Conservation (phyloP, 53 echinoderm and acorn worm species). For the Holothuria scabra region DNA sequence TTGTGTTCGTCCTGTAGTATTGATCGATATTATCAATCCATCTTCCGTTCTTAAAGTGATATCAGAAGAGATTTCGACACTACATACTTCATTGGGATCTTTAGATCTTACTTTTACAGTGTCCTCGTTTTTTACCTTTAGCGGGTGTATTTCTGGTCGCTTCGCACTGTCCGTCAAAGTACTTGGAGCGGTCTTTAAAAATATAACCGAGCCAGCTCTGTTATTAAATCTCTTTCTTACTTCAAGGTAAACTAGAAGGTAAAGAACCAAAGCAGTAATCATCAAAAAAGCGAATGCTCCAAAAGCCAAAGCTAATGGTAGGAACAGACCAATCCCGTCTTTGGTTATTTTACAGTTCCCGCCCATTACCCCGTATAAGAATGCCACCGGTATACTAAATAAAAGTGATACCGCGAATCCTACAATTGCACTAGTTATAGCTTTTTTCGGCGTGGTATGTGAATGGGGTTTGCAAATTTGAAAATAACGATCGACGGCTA, state of each 20-base stretch:
- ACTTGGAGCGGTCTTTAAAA: background rate
- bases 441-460: constrained; percentile 59
- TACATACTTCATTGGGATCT: no score
- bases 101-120: no score
- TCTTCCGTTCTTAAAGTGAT: no score
- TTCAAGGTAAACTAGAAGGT: constrained; percentile 71
- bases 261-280: constrained; percentile 65
- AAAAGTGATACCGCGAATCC: constrained; percentile 41
- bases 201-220: constrained; percentile 20
- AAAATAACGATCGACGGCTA: constrained; percentile 75
- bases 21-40: no score
- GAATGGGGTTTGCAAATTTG: constrained; percentile 73
- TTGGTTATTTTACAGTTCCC: constrained; percentile 47
- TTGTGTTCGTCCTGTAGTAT: no score
- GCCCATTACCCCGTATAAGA: constrained; percentile 44
- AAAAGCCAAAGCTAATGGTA: constrained; percentile 51
- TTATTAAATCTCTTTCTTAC: constrained; percentile 56
- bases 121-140: no score
- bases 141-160: no score
- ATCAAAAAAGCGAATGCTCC: constrained; percentile 62
- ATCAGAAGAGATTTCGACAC: no score
- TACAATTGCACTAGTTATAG: constrained; percentile 38
- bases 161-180: no score
- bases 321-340: constrained; percentile 42
- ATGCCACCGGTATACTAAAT: constrained; percentile 53